Base-by-base conservation (phyloP, 2,888 invertebrate species). In the Girardia tigrina region DNA sequence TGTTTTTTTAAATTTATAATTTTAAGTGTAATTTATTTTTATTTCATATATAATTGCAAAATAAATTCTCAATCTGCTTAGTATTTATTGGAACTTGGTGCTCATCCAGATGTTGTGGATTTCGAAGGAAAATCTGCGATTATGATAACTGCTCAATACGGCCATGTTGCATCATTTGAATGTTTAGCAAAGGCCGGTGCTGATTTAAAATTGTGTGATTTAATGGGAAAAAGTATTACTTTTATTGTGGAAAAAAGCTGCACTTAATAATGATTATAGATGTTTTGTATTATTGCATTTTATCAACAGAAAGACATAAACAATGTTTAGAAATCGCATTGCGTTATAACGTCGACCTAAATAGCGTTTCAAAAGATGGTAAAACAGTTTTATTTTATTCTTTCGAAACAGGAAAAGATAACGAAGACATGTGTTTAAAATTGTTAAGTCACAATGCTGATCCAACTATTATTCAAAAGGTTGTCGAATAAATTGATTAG, bases 21-120 rank as follows among this genome's bases (percentile, higher is more conserved):
- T n/a, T n/a, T n/a, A n/a, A n/a, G n/a, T n/a, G n/a, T n/a, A n/a
- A n/a, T n/a, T n/a, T n/a, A n/a, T n/a, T n/a, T n/a, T n/a, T n/a
- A n/a, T n/a, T n/a, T n/a, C n/a, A n/a, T n/a, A n/a, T n/a, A n/a
- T n/a, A n/a, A n/a, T n/a, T n/a, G n/a, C n/a, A n/a, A n/a, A n/a
- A n/a, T n/a, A n/a, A n/a, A n/a, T n/a, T n/a, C n/a, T n/a, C n/a
- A n/a, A n/a, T n/a, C n/a, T n/a, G n/a, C n/a, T 56, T 56, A 56
- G 28, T 69, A 26, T 42, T 20, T 74, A 28, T 28, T 26, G 26
- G 72, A 72, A n/a, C 20, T 74, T 2, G 78, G 78, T n/a, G 84
- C 84, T 42, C 83, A 84, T 78, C 84, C 84, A 1, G 83, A 84
- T 79, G 83, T 84, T 1, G 80, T 82, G 74, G 84, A 84, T 77